Conservation (phyloP, 2,888 invertebrate genomes). For the Phasia obesa region DNA sequence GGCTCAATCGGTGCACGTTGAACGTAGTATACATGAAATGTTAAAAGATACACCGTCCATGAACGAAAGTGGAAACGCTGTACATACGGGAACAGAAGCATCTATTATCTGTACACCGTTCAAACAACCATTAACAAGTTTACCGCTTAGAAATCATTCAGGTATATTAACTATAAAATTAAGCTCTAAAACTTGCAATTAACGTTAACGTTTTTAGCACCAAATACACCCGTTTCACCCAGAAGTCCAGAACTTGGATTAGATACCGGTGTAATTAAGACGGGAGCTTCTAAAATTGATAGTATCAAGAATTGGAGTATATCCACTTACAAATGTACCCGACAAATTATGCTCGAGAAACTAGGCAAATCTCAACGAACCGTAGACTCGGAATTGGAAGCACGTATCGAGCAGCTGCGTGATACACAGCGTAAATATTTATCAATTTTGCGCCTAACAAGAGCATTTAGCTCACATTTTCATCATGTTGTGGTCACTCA, state of each 20-base stretch:
- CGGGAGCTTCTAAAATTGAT: conserved; percentile 91
- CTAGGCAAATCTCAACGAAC: conserved; percentile 96
- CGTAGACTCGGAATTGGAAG: conserved; percentile 95
- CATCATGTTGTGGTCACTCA: conserved; percentile 93
- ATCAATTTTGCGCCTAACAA: conserved; percentile 92
- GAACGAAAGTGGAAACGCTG: conserved; percentile 89
- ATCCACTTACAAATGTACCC: conserved; percentile 98
- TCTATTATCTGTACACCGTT: conserved; percentile 83
- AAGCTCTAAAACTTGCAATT: neutral
- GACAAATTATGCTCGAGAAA: conserved; percentile 97
- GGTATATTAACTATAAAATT: conserved; percentile 79
- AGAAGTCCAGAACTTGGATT: conserved; percentile 78
- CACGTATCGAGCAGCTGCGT: conserved; percentile 94
- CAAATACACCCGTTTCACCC: conserved; percentile 83
- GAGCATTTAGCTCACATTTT: conserved; percentile 93
- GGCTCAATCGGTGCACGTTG: conserved; percentile 78
- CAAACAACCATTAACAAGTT: conserved; percentile 85
- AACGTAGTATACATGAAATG: conserved; percentile 90
- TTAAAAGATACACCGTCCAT: conserved; percentile 91
- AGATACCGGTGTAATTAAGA: conserved; percentile 78
- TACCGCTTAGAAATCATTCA: conserved; percentile 88
- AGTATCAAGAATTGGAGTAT: conserved; percentile 98
- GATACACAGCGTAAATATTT: conserved; percentile 97
- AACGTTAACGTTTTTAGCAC: conserved; percentile 75
- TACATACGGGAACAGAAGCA: conserved; percentile 88